These are phyloP conservation scores for Dorcus hopei DNA, from an alignment of 2,888 invertebrate species.

Conservation along the genomic window DNA sequence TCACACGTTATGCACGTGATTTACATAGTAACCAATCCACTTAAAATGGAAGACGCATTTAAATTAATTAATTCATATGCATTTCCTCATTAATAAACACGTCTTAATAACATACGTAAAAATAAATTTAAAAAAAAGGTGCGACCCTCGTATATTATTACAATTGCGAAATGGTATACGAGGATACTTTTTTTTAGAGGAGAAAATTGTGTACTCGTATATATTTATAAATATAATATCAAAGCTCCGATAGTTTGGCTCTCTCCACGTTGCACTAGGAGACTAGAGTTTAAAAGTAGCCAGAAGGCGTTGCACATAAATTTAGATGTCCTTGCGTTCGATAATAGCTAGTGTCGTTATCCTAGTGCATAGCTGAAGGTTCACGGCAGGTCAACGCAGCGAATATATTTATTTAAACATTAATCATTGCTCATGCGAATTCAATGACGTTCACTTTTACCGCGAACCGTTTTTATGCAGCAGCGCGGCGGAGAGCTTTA, in stretches of 20 bases:
- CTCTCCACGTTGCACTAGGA: background rate
- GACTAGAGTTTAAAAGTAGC: conserved; percentile 9
- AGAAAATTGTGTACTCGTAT: too few species aligned
- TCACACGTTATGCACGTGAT: too few species aligned
- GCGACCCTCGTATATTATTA: too few species aligned
- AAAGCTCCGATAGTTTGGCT: background rate
- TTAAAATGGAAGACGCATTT: too few species aligned
- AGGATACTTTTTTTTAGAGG: too few species aligned
- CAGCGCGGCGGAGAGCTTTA: background rate
- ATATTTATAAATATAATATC: too few species aligned
- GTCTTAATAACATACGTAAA: too few species aligned
- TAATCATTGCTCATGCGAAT: conserved; percentile 18
- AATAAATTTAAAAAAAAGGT: too few species aligned
- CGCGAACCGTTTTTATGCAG: conserved; percentile 10
- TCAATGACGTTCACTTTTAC: conserved; percentile 17
- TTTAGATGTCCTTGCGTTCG: conserved; percentile 31
- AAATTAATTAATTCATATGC: too few species aligned
- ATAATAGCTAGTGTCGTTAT: conserved; percentile 24
- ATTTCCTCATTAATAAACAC: too few species aligned
- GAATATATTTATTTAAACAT: conserved; percentile 18
- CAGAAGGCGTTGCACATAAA: conserved; percentile 20
- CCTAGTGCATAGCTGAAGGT: conserved; percentile 20
- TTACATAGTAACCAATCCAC: too few species aligned
- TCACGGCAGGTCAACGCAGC: conserved; percentile 31
- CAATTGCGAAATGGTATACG: too few species aligned